phyloP scores from a whole-genome alignment of 1,140 invertebrate species.

The Calosoma granatense region DNA sequence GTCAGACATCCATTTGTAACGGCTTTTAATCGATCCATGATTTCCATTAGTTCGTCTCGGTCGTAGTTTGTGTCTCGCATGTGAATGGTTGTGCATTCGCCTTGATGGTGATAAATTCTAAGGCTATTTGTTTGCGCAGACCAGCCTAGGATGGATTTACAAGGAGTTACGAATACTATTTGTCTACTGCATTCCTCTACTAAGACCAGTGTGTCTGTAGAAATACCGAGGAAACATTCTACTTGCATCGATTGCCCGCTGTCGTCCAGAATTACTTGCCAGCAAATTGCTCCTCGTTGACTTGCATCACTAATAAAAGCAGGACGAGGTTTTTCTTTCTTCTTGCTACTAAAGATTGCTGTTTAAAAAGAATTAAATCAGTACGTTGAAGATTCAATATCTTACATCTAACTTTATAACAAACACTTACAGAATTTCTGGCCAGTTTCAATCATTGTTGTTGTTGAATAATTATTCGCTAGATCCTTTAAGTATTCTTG shows the following conservation, averaged over 20 bases:
- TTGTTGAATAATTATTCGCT: constrained; percentile 74
- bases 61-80: constrained; percentile 52
- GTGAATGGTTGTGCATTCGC: constrained; percentile 72
- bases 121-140: constrained; percentile 42
- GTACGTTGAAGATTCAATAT: constrained; percentile 4
- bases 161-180: constrained; percentile 79
- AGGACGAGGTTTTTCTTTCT: constrained; percentile 55
- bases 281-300: constrained; percentile 64
- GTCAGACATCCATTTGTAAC: constrained; percentile 66
- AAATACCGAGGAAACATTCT: constrained; percentile 80
- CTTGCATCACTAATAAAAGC: constrained; percentile 55
- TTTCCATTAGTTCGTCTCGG: constrained; percentile 69
- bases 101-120: constrained; percentile 66
- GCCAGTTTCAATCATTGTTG: constrained; percentile 70
- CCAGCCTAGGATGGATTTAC: constrained; percentile 63
- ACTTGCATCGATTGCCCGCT: constrained; percentile 54
- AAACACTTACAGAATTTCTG: constrained; percentile 78
- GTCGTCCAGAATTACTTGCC: constrained; percentile 65
- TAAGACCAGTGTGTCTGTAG: constrained; percentile 75
- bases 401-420: neutral
- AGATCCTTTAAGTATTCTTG: constrained; percentile 93
- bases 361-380: constrained; percentile 23
- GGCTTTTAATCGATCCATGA: constrained; percentile 56
- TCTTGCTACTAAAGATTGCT: constrained; percentile 60
- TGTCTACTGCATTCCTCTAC: constrained; percentile 75